A percentile compares a stretch with the other conserved stretches of the same genome.
phyloP scores from a whole-genome alignment of 2,888 invertebrate genomes.

The Oscheius sp. region DNA sequence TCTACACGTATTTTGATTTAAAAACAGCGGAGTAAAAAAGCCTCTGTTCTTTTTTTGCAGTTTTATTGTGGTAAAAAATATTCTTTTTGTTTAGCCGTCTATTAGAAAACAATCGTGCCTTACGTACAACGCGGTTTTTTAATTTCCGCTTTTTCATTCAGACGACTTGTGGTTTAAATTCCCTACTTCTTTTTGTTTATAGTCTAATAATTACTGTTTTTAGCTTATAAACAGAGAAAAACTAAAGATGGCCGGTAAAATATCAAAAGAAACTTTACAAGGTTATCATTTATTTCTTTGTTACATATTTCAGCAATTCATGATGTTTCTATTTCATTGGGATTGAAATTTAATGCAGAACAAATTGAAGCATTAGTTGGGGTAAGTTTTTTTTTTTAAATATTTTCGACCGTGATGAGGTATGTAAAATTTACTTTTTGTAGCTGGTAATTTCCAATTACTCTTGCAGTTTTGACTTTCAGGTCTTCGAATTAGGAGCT shows the following conservation, averaged over 20 bases:
- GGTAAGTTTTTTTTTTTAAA: not conserved
- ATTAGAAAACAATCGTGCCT: not conserved
- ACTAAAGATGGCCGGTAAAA: not conserved
- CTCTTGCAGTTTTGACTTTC: not conserved
- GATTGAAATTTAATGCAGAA: constrained; percentile 2
- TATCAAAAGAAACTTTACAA: not conserved
- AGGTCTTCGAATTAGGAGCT: constrained; percentile 8
- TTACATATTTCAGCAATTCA: not conserved
- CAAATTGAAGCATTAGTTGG: constrained; percentile 8
- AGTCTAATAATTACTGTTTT: too few relatives aligned
- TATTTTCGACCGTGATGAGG: not conserved
- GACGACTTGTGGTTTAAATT: not conserved
- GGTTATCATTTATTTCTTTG: not conserved
- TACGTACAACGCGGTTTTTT: not conserved
- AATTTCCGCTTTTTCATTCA: not conserved
- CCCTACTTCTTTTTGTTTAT: not conserved
- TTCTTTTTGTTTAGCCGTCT: constrained; percentile 9
- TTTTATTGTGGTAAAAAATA: too few relatives aligned
- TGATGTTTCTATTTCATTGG: not conserved
- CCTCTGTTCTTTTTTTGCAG: too few relatives aligned
- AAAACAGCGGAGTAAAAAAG: too few relatives aligned
- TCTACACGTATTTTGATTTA: too few relatives aligned
- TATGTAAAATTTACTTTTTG: not conserved
- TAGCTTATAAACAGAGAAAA: too few relatives aligned
- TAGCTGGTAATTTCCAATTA: not conserved